Percentiles rank a stretch among this genome's conserved stretches.
Evolutionary conservation across 2,797 vertebrate genomes (phyloP).

Genomic region (Artibeus jamaicensis): DNA sequence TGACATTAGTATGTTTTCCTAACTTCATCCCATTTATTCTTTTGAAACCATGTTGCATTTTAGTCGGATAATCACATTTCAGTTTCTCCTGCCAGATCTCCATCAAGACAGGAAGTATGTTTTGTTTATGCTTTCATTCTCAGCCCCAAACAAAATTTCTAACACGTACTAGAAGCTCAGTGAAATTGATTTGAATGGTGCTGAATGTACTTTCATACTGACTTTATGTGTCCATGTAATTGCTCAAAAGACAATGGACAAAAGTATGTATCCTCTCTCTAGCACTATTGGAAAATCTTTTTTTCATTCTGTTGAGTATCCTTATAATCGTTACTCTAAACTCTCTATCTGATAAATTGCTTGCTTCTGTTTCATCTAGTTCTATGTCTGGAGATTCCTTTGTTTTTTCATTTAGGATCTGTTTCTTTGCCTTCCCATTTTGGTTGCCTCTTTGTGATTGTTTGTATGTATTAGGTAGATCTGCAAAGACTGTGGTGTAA

Average conservation of each 20-base stretch:
- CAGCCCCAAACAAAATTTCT: background rate
- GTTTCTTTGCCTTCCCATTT: too few relatives aligned
- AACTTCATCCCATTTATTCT: background rate
- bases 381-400: too few relatives aligned
- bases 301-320: too few relatives aligned
- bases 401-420: too few relatives aligned
- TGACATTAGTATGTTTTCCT: background rate
- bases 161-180: background rate
- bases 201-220: background rate
- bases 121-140: conserved; percentile 12
- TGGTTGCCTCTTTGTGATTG: too few relatives aligned
- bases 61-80: background rate
- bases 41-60: background rate
- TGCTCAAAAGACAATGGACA: background rate
- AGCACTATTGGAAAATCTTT: background rate
- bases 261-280: background rate
- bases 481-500: too few relatives aligned
- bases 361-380: too few relatives aligned
- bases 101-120: background rate
- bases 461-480: too few relatives aligned
- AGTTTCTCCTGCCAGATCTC: background rate
- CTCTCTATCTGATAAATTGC: too few relatives aligned
- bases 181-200: background rate
- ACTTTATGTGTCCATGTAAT: background rate
- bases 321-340: too few relatives aligned